A percentile compares a stretch with the other conserved stretches of the same genome.
Conservation (phyloP, 2,888 invertebrate species). For the Ophonus ardosiacus region DNA sequence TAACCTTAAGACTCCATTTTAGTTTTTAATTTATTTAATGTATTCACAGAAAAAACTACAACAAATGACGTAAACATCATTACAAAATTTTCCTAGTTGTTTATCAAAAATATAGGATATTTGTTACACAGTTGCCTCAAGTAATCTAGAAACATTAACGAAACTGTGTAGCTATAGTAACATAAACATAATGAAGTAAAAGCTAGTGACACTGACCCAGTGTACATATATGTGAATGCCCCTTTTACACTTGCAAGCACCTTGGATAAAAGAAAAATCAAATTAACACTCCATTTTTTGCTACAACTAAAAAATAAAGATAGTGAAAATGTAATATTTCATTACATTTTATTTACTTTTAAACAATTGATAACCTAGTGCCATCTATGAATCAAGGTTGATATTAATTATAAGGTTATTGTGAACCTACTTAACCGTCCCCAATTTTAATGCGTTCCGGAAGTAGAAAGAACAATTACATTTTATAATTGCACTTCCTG, state of each 20-base stretch:
- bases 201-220: conserved; percentile 33
- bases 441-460: no score
- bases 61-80: conserved; percentile 26
- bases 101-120: neutral
- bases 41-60: neutral
- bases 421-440: no score
- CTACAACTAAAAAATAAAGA: neutral
- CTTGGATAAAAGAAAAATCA: conserved; percentile 9
- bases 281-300: conserved; percentile 1
- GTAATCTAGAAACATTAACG: conserved; percentile 12
- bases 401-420: no score
- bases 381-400: no score
- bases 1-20: no score
- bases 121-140: conserved; percentile 4
- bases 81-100: conserved; percentile 30
- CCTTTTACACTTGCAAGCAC: conserved; percentile 17
- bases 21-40: no score
- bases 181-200: conserved; percentile 18
- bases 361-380: no score
- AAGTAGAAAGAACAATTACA: no score
- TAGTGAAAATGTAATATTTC: no score
- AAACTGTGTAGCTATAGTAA: neutral
- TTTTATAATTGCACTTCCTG: no score
- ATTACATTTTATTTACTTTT: no score
- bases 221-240: conserved; percentile 23